A percentile compares a stretch with the other conserved stretches of the same genome.
Evolutionary conservation across 30 jellyfish, hydroid and myxozoan species (phyloP).

Genomic region (Clytia hemisphaerica): DNA sequence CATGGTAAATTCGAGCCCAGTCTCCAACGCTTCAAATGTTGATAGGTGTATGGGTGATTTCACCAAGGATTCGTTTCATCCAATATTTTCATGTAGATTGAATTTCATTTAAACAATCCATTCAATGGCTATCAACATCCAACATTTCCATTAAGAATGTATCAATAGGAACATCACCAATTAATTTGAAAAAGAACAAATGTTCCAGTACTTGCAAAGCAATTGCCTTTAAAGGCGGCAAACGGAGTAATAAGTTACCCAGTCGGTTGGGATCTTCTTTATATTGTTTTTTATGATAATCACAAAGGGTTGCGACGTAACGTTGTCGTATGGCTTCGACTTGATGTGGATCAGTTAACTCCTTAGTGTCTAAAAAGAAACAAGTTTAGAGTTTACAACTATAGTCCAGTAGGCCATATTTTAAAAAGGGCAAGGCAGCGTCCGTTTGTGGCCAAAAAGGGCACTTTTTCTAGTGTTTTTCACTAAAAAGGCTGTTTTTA

Average conservation of each 20-base stretch:
- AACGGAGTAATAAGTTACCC: constrained; percentile 61
- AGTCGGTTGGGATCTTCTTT: constrained; percentile 75
- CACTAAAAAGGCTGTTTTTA: neutral
- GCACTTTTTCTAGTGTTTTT: neutral
- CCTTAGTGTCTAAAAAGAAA: constrained; percentile 55
- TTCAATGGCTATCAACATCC: constrained; percentile 23
- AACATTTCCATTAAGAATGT: constrained; percentile 71
- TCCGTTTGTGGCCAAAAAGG: no score
- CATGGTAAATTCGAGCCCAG: no score
- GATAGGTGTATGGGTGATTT: no score
- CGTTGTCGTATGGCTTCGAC: constrained; percentile 71
- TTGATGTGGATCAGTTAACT: constrained; percentile 56
- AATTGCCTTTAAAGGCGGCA: constrained; percentile 80
- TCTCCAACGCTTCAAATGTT: no score
- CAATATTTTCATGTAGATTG: no score
- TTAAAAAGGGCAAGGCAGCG: no score
- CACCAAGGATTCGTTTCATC: no score
- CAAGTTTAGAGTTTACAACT: neutral
- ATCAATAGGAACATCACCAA: constrained; percentile 84
- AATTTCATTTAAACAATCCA: no score
- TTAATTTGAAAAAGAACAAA: constrained; percentile 64
- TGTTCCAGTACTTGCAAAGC: constrained; percentile 82
- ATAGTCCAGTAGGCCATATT: neutral
- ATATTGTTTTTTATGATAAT: constrained; percentile 43
- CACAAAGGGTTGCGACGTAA: constrained; percentile 75